Evolutionary conservation across 1,140 invertebrate species (phyloP).

Genomic region (Orussus abietinus): DNA sequence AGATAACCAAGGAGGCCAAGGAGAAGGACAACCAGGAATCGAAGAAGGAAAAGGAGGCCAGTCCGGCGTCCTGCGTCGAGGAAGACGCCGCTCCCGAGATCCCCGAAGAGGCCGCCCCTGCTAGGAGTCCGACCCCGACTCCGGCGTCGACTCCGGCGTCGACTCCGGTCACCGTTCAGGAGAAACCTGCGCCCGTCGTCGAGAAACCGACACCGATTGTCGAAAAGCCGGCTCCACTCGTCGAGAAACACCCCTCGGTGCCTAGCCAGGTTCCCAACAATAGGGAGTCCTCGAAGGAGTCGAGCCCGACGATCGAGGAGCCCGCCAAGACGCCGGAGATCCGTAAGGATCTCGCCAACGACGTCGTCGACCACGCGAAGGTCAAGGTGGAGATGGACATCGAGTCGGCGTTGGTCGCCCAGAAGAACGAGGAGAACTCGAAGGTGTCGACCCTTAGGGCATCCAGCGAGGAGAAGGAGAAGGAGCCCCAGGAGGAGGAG

Average conservation of each 20-base stretch:
- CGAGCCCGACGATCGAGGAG: constrained; percentile 27
- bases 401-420: constrained; percentile 43
- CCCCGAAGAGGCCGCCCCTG: constrained; percentile 21
- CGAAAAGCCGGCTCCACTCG: constrained; percentile 1
- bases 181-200: constrained; percentile 3
- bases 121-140: no score
- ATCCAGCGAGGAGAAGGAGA: constrained; percentile 18
- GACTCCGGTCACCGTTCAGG: no score
- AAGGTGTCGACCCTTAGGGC: constrained; percentile 38
- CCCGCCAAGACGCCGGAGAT: constrained; percentile 17
- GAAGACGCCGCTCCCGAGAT: constrained; percentile 13
- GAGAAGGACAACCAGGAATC: constrained; percentile 39
- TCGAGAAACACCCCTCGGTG: constrained; percentile 2
- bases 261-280: constrained; percentile 10
- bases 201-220: no score
- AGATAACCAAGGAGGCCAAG: constrained; percentile 34
- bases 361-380: constrained; percentile 41
- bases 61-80: constrained; percentile 12
- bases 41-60: constrained; percentile 30
- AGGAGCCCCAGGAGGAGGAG: constrained; percentile 6
- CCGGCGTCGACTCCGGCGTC: no score
- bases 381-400: constrained; percentile 30
- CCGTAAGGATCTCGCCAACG: constrained; percentile 26
- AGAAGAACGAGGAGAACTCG: constrained; percentile 53
- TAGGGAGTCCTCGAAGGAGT: constrained; percentile 21